Percentiles rank a stretch among this genome's conserved stretches.
These are phyloP conservation scores for Phorcus lineatus DNA, from an alignment of 2,888 invertebrate species.

Conservation along the genomic window DNA sequence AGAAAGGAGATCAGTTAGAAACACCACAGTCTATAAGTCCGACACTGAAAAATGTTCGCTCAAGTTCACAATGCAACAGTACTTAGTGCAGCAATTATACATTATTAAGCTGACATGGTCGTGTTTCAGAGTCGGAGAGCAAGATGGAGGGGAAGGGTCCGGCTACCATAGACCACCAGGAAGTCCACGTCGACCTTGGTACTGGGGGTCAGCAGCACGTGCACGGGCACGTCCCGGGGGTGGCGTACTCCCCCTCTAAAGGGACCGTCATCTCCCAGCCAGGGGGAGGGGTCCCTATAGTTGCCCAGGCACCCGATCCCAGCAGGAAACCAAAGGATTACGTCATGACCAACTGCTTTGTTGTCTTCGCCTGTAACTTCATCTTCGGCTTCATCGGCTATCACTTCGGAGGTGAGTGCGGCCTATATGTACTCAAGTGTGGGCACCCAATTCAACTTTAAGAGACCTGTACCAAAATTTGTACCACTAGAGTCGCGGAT, in stretches of 20 bases:
- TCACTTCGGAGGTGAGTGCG: slow-evolving; percentile 62
- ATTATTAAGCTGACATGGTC: too few species aligned
- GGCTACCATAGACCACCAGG: slow-evolving; percentile 57
- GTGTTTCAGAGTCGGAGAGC: not conserved
- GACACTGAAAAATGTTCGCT: too few species aligned
- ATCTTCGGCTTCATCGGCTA: slow-evolving; percentile 66
- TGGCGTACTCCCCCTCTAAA: slow-evolving; percentile 21
- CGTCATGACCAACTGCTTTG: slow-evolving; percentile 66
- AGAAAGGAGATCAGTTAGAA: too few species aligned
- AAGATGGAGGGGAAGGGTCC: slow-evolving; percentile 36
- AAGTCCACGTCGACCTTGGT: slow-evolving; percentile 50
- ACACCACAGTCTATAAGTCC: too few species aligned
- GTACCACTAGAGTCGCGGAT: too few species aligned
- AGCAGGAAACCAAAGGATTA: slow-evolving; percentile 66
- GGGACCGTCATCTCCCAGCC: not conserved
- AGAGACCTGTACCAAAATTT: too few species aligned
- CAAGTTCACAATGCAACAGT: too few species aligned
- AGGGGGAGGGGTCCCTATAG: slow-evolving; percentile 32
- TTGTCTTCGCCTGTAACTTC: slow-evolving; percentile 64
- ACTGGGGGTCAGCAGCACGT: slow-evolving; percentile 20
- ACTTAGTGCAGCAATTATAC: too few species aligned
- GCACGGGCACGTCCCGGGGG: slow-evolving; percentile 18
- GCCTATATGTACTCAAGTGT: too few species aligned
- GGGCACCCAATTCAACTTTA: too few species aligned
- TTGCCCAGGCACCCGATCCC: slow-evolving; percentile 55